Evolutionary conservation across 1,140 invertebrate species (phyloP).

Genomic region (Zaprionus tsacasi): DNA sequence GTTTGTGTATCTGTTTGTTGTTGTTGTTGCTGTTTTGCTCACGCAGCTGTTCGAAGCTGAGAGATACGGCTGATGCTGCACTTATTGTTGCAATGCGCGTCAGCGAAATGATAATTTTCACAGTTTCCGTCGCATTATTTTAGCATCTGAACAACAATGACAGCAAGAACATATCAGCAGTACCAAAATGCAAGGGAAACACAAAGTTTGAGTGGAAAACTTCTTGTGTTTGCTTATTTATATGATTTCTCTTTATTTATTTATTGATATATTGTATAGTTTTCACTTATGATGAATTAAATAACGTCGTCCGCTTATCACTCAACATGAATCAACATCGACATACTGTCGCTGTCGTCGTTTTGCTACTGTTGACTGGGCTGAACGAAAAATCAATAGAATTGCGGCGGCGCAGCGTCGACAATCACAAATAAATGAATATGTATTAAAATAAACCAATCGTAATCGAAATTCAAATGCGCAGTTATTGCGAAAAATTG

Average conservation of each 20-base stretch:
- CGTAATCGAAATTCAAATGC: constrained; percentile 68
- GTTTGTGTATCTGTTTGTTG: constrained; percentile 71
- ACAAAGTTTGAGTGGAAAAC: constrained; percentile 3
- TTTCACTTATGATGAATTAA: constrained; percentile 65
- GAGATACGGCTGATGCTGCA: constrained; percentile 27
- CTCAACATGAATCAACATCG: constrained; percentile 66
- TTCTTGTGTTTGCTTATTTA: constrained; percentile 43
- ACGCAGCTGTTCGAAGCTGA: constrained; percentile 66
- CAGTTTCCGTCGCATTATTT: constrained; percentile 44
- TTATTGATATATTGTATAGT: constrained; percentile 57
- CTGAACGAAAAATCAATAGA: constrained; percentile 65
- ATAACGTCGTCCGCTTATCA: constrained; percentile 56
- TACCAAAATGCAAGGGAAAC: constrained; percentile 15
- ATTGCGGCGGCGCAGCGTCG: constrained; percentile 63
- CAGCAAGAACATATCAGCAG: neutral
- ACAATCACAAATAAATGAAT: constrained; percentile 27
- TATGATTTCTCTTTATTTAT: constrained; percentile 60
- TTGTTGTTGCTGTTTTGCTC: constrained; percentile 63
- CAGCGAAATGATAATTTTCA: constrained; percentile 40
- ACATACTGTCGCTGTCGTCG: constrained; percentile 52
- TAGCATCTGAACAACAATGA: constrained; percentile 21
- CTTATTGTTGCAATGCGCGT: constrained; percentile 21
- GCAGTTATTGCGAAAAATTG: constrained; percentile 39
- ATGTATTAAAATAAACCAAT: constrained; percentile 15
- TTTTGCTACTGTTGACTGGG: constrained; percentile 32